These are phyloP conservation scores for Myioborus miniatus DNA, from an alignment of 2,797 vertebrate genomes.

Conservation along the genomic window DNA sequence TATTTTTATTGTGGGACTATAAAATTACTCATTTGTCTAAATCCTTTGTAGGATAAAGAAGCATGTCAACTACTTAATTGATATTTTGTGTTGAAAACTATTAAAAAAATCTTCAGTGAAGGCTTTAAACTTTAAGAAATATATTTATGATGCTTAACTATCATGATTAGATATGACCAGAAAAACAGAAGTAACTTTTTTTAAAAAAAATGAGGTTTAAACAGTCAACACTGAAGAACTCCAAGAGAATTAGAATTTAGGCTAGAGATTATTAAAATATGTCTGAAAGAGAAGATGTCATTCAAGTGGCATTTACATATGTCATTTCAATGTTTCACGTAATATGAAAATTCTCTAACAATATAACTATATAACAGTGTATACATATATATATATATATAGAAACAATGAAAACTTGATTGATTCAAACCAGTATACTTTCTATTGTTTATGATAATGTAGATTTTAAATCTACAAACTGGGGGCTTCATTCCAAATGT, in stretches of 20 bases:
- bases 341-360: not conserved
- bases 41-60: not conserved
- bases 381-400: not conserved
- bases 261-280: not conserved
- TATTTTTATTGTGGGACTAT: not conserved
- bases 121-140: not conserved
- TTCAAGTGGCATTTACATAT: not conserved
- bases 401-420: not conserved
- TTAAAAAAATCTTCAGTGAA: not conserved
- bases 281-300: not conserved
- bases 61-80: not conserved
- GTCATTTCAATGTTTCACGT: not conserved
- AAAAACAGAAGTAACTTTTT: not conserved
- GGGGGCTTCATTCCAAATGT: not conserved
- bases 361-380: not conserved
- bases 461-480: not conserved
- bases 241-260: not conserved
- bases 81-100: not conserved
- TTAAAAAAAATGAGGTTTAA: not conserved
- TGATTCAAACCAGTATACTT: not conserved
- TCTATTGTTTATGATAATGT: not conserved
- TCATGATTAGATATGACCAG: not conserved
- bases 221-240: not conserved
- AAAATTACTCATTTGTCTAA: not conserved
- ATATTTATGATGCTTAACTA: not conserved